These are phyloP conservation scores for Antennarius striatus DNA, from an alignment of 2,113 vertebrate genomes.

Conservation along the genomic window DNA sequence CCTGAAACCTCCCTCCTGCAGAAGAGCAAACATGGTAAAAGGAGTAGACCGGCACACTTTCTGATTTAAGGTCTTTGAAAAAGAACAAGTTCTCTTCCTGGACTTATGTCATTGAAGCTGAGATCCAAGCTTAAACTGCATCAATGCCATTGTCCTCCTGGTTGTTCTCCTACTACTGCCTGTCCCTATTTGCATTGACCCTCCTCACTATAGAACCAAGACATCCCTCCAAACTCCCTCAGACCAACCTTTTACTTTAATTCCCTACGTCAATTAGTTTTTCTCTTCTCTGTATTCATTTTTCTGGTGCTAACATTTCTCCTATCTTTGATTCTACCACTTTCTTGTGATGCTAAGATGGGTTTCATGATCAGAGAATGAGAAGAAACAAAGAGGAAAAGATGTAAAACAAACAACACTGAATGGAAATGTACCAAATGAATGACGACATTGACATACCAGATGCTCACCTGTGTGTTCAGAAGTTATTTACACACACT, in stretches of 20 bases:
- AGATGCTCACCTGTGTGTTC: conserved; percentile 43
- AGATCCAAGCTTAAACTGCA: conserved; percentile 61
- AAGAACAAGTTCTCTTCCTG: conserved; percentile 45
- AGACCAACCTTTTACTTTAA: conserved; percentile 39
- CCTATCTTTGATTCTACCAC: conserved; percentile 39
- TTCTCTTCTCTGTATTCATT: conserved; percentile 29
- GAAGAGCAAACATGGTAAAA: conserved; percentile 54
- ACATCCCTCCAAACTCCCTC: conserved; percentile 38
- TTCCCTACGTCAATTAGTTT: conserved; percentile 33
- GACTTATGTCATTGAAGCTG: conserved; percentile 61
- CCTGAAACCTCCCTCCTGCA: conserved; percentile 13
- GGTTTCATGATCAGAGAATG: conserved; percentile 41
- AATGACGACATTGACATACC: conserved; percentile 34
- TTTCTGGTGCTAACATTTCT: conserved; percentile 25
- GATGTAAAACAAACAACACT: conserved; percentile 60
- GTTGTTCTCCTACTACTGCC: conserved; percentile 40
- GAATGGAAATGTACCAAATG: conserved; percentile 45
- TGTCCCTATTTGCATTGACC: conserved; percentile 30
- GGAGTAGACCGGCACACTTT: conserved; percentile 65
- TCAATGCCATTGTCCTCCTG: conserved; percentile 49
- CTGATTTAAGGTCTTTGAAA: conserved; percentile 71
- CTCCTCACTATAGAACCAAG: conserved; percentile 40
- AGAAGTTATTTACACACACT: conserved; percentile 17
- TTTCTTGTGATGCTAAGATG: conserved; percentile 28
- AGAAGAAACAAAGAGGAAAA: conserved; percentile 47